Evolutionary conservation across 2,888 invertebrate genomes (phyloP).

Genomic region (Metellina segmentata): DNA sequence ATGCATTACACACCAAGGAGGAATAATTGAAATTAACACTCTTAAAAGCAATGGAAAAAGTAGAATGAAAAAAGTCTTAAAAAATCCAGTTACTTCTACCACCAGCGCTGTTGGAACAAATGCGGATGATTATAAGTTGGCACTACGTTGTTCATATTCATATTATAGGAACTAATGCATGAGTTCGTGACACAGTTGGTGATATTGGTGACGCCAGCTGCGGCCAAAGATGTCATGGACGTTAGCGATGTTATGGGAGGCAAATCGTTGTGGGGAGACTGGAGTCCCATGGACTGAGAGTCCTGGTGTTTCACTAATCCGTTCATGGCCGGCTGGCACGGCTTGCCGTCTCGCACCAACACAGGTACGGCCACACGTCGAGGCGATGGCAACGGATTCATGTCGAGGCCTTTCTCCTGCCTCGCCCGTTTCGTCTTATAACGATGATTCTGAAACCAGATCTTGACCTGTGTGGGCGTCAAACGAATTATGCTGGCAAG

Average conservation of each 20-base stretch:
- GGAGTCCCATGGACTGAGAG: slow-evolving; percentile 68
- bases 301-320: slow-evolving; percentile 69
- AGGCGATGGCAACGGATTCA: slow-evolving; percentile 88
- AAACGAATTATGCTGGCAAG: slow-evolving; percentile 95
- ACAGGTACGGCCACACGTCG: slow-evolving; percentile 96
- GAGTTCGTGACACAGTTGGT: slow-evolving; percentile 72
- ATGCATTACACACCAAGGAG: too few species aligned
- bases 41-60: too few species aligned
- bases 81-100: slow-evolving; percentile 40
- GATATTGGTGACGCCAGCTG: slow-evolving; percentile 53
- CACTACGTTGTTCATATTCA: slow-evolving; percentile 76
- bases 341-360: slow-evolving; percentile 95
- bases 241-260: slow-evolving; percentile 64
- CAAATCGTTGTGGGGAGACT: slow-evolving; percentile 86
- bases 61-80: too few species aligned
- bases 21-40: too few species aligned
- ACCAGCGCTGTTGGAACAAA: slow-evolving; percentile 77
- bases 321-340: slow-evolving; percentile 84
- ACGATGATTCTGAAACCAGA: slow-evolving; percentile 98
- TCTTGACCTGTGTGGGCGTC: slow-evolving; percentile 97
- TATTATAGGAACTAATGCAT: slow-evolving; percentile 73
- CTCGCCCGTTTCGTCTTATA: slow-evolving; percentile 99
- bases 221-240: slow-evolving; percentile 64
- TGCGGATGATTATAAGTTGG: slow-evolving; percentile 77
- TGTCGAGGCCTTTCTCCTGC: slow-evolving; percentile 90